Evolutionary conservation across 2,888 invertebrate species (phyloP), one percentile per base, ranked within the genome.

Genomic region (Cephus rjabovi): DNA sequence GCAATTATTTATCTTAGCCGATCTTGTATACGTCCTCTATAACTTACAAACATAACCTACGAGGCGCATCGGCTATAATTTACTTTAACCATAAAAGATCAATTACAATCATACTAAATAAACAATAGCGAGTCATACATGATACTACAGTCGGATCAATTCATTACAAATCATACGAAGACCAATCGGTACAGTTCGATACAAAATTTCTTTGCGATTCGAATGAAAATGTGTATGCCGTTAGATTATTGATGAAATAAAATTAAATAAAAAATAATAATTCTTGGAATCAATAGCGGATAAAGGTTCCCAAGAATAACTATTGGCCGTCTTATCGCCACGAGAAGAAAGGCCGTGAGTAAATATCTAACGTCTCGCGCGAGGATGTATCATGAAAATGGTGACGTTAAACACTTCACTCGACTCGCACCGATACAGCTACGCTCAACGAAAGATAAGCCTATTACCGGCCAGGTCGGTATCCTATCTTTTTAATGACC

Each of bases 401-500:
- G 6, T 56, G 23, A 56, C 23, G 40, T 23, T 56, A 23, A 56
- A 56, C 23, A 40, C 15, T 40, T 40, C 40, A 56, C 15, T 56
- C 6, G 9, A 56, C 9, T 56, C 40, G 6, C 40, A 56, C 23
- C 23, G 15, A 56, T 56, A 23, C 6, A 23, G 6, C 23, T 56
- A 56, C 23, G 6, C 6, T 56, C 23, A 56, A 75, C 71, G 37
- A 77, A 30, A 68, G 69, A 77, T 75, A 79, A 76, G 40, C 77
- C 74, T 56, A 79, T 80, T 77, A 80, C 30, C 73, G 77, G 40
- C 68, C 69, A 74, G 56, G 73, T n/a, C 68, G 37, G 33, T 74
- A 78, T 77, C 73, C 70, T 76, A 77, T 78, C 78, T 78, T 75
- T 76, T 77, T 83, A 83, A 85, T 81, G 81, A 80, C 80, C 77